Conservation (phyloP, 2,113 vertebrate species). For the Tylochromis polylepis region DNA sequence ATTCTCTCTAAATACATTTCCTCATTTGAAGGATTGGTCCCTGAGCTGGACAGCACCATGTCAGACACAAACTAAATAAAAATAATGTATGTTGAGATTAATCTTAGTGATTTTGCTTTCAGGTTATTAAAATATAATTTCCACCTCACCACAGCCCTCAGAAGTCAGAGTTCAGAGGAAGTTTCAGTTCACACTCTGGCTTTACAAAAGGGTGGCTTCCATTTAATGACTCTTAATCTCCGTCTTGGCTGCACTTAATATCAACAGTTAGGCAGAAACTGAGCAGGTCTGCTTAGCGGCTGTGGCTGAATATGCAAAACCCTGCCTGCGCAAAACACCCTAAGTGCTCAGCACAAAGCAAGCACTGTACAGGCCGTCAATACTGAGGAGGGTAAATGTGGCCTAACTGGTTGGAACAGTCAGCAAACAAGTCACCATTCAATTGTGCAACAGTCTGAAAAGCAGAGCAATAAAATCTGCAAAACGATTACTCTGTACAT, state of each 20-base stretch:
- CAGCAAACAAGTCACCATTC: conserved; percentile 4
- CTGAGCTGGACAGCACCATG: neutral
- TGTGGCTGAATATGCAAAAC: neutral
- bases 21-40: neutral
- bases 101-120: no score
- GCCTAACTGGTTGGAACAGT: conserved; percentile 48
- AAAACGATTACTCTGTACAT: neutral
- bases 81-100: neutral
- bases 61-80: neutral
- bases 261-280: conserved; percentile 1
- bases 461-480: conserved; percentile 1
- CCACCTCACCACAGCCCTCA: neutral
- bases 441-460: conserved; percentile 44
- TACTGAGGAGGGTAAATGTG: conserved; percentile 29
- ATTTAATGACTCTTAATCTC: neutral
- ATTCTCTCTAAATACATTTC: neutral
- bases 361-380: neutral
- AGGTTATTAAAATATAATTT: no score
- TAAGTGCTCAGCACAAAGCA: conserved; percentile 3
- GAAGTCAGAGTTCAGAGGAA: neutral
- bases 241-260: neutral
- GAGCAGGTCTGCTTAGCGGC: neutral
- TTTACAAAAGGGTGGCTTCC: neutral
- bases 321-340: neutral
- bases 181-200: neutral